A percentile compares a stretch with the other conserved stretches of the same genome.
Conservation (phyloP, 2,888 invertebrate genomes). For the Sisyra nigra region DNA sequence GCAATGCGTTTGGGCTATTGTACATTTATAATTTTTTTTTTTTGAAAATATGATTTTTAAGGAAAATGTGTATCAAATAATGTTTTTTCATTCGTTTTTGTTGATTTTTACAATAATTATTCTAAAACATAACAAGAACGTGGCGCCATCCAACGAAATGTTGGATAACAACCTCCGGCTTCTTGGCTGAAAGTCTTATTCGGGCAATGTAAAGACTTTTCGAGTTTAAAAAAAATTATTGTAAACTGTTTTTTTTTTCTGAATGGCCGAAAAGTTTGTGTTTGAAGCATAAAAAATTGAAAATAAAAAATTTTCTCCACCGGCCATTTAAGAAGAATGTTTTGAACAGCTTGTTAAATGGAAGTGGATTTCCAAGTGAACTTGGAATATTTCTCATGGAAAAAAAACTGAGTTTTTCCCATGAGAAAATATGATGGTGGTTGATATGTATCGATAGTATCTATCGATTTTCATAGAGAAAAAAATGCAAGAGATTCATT, state of each 20-base stretch:
- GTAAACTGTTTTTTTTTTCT: conserved; percentile 4
- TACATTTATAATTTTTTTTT: conserved; percentile 1
- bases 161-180: background rate
- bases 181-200: background rate
- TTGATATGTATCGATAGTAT: conserved; percentile 1
- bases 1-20: conserved; percentile 8
- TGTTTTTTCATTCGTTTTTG: background rate
- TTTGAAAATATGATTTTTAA: conserved; percentile 1
- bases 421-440: background rate
- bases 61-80: background rate
- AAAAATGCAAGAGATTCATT: conserved; percentile 9
- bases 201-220: conserved; percentile 8
- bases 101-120: conserved; percentile 8
- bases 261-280: conserved; percentile 4
- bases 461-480: background rate
- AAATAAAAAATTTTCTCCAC: conserved; percentile 1
- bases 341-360: background rate
- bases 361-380: background rate
- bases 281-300: conserved; percentile 1
- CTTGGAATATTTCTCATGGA: background rate
- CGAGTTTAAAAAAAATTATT: conserved; percentile 5
- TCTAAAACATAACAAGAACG: background rate
- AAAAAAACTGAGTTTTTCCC: background rate
- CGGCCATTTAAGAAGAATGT: background rate
- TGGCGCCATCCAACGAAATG: background rate